Base-by-base conservation (phyloP, 2,888 invertebrate genomes). In the Capitulum mitella region DNA sequence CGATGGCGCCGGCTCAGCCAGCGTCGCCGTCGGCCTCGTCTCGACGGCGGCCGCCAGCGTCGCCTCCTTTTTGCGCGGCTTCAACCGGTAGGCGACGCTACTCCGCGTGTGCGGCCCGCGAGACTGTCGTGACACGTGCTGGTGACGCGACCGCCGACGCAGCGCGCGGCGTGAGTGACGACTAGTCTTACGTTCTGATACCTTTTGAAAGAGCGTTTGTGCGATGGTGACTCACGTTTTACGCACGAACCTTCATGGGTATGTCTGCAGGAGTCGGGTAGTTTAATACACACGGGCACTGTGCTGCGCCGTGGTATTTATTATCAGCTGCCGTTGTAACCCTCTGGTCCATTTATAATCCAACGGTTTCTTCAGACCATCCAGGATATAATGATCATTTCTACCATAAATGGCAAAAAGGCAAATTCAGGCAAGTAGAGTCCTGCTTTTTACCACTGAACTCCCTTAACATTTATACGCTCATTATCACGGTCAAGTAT, bases 11-110 rank as follows among this genome's bases (percentile, higher is more conserved):
- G 37, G 82, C 82, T 80, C 81, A n/a, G 80, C 82, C 2, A 80
- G 80, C 86, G 89, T 91, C 82, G 91, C 91, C 64, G 91, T 91
- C 46, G 91, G 93, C 78, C 88, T 94, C 37, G 90, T 93, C 83
- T 91, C 92, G 79, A 93, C 93, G 83, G 93, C 93, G 43, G 93
- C 93, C 78, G 92, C 93, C 79, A 92, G 93, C 82, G 88, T 95
- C 82, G 92, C 91, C 75, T 94, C 93, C 79, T 89, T 94, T 84
- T 92, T 93, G 90, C 90, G 92, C 82, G 92, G 91, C 16, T 91
- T 81, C 26, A 70, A 70, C 40, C 70, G 70, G 37, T 70, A 40
- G 40, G 64, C 19, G 29, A 5, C 3, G 64, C 32, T 6, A 16
- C 12, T 16, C 34, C 1, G 34, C 12, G 3, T 3, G 22, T 19